Evolutionary conservation across 2,888 invertebrate species (phyloP).

Genomic region (Drosophila antonietae): DNA sequence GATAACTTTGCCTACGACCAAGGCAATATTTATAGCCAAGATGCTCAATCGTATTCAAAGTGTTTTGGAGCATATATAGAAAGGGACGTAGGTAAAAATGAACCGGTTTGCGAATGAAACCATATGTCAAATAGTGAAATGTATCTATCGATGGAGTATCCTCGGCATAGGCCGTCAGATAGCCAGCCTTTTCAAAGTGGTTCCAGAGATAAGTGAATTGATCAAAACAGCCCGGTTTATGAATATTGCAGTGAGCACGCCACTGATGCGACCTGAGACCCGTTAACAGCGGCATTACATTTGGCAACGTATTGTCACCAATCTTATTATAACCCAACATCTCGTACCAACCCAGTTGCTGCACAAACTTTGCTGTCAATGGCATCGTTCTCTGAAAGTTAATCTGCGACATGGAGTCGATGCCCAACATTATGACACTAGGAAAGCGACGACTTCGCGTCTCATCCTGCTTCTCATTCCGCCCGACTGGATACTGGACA

Average conservation of each 20-base stretch:
- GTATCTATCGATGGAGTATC: conserved; percentile 85
- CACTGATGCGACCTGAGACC: conserved; percentile 86
- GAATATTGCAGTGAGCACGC: conserved; percentile 85
- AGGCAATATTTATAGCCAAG: conserved; percentile 86
- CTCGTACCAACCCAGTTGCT: conserved; percentile 87
- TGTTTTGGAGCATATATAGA: conserved; percentile 87
- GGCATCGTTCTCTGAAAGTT: conserved; percentile 89
- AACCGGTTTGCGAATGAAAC: conserved; percentile 89
- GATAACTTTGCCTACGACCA: conserved; percentile 86
- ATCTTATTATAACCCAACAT: conserved; percentile 89
- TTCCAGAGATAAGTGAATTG: conserved; percentile 90
- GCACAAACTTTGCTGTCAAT: conserved; percentile 87
- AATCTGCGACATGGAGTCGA: conserved; percentile 88
- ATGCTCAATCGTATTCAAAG: conserved; percentile 85
- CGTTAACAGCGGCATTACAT: conserved; percentile 91
- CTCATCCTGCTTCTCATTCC: conserved; percentile 45
- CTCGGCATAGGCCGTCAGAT: conserved; percentile 91
- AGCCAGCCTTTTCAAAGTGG: conserved; percentile 88
- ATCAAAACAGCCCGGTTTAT: conserved; percentile 86
- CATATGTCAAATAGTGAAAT: conserved; percentile 65
- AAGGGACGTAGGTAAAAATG: conserved; percentile 92
- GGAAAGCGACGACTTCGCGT: conserved; percentile 82
- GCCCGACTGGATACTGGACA: conserved; percentile 82
- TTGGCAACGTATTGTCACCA: conserved; percentile 94
- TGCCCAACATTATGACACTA: conserved; percentile 89